phyloP scores from a whole-genome alignment of 2,888 invertebrate genomes.

The Leptinotarsa tumamoca region DNA sequence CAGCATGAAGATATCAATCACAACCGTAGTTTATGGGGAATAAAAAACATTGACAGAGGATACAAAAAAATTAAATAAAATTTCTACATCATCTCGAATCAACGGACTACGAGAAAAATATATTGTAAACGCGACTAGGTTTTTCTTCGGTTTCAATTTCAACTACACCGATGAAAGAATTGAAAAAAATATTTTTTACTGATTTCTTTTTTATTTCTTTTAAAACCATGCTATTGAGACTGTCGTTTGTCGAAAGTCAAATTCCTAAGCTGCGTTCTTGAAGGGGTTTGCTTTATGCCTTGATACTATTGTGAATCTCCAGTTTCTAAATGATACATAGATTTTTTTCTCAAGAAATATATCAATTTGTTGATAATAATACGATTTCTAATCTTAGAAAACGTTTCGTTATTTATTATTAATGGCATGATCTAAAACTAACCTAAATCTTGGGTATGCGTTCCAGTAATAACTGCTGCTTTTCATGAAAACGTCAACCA shows the following conservation, averaged over 20 bases:
- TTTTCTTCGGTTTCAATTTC: not conserved
- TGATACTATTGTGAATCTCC: no score
- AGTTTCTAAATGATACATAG: no score
- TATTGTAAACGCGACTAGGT: not conserved
- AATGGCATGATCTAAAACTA: no score
- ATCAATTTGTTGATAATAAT: no score
- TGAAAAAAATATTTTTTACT: conserved; percentile 10
- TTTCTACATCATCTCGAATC: conserved; percentile 8
- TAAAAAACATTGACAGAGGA: conserved; percentile 4
- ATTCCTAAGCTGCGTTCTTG: not conserved
- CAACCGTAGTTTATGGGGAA: not conserved
- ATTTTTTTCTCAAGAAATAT: no score
- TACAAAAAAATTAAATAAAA: not conserved
- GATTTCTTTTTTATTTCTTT: not conserved
- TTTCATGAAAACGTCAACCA: no score
- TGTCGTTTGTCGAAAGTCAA: not conserved
- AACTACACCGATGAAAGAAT: not conserved
- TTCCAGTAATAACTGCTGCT: no score
- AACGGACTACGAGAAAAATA: not conserved
- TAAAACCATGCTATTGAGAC: not conserved
- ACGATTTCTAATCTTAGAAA: no score
- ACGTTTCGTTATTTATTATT: no score
- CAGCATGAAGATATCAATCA: not conserved
- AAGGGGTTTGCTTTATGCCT: no score
- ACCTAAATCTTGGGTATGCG: no score